phyloP scores from a whole-genome alignment of 2,888 invertebrate species.

The Apocheima hispidaria region DNA sequence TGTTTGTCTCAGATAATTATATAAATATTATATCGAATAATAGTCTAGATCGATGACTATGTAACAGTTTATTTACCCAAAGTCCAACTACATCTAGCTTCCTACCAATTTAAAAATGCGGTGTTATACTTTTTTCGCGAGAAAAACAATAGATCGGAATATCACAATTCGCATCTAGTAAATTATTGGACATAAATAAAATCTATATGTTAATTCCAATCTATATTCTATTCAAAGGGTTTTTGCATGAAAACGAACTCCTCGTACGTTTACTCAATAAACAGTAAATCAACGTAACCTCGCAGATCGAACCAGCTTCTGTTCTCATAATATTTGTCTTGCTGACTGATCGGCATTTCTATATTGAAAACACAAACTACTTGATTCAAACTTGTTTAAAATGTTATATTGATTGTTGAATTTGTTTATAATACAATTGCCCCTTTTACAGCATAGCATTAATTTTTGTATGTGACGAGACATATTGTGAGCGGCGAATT shows the following conservation, averaged over 20 bases:
- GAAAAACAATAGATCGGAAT: too few relatives aligned
- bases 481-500: too few relatives aligned
- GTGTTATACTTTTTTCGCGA: too few relatives aligned
- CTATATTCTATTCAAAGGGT: background rate
- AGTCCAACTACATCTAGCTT: background rate
- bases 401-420: too few relatives aligned
- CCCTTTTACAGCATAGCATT: too few relatives aligned
- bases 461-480: too few relatives aligned
- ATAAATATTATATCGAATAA: background rate
- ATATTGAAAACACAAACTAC: too few relatives aligned
- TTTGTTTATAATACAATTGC: too few relatives aligned
- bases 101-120: too few relatives aligned
- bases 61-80: background rate
- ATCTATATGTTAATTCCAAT: too few relatives aligned
- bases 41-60: background rate
- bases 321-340: conserved; percentile 14
- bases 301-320: conserved; percentile 13
- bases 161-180: too few relatives aligned
- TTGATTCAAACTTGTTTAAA: too few relatives aligned
- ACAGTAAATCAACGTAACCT: conserved; percentile 19
- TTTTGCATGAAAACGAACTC: conserved; percentile 4
- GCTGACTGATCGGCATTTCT: background rate
- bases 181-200: conserved; percentile 4
- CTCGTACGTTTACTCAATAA: conserved; percentile 16
- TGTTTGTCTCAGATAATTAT: background rate